Base-by-base conservation (phyloP, 1,140 invertebrate genomes). In the Euglossa dilemma region DNA sequence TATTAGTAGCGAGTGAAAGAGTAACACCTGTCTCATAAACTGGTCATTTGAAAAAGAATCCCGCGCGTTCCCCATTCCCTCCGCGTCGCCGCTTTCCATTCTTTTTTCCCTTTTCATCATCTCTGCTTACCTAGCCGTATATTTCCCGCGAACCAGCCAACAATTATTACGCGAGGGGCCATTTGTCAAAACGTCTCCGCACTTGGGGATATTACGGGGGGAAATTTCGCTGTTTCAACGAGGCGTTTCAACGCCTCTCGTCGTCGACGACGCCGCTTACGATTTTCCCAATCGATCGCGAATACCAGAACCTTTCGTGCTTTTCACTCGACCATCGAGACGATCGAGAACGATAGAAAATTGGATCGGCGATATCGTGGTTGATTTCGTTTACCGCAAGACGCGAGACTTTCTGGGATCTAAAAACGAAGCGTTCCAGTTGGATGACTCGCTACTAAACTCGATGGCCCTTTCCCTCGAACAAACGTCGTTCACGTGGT, bases 131-230 rank as follows among this genome's bases (percentile, higher is more conserved):
- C 67, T 57, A n/a, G 56, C 36, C 67, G 77, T 80, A 72, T 25
- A 80, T 72, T 72, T 72, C 23, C 67, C 57, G 47, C 23, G 52
- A 59, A 54, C 61, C 25, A 66, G 36, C 61, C 23, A 76, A 59
- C 76, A 79, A 79, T 79, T 70, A 79, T 70, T 59, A 66, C 64
- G 28, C 75, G 43, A 23, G 56, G 12, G n/a, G n/a, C 76, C 77
- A 72, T 72, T 80, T 80, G 63, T 80, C 69, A 72, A 80, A 72
- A 54, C 25, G 77, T 80, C 77, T 59, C 45, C 23, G 23, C 9
- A 11, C 18, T 36, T 25, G 25, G 14, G 56, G 28, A 50, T 77
- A 77, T 79, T 56, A 56, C 25, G 36, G n/a, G 52, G 52, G 25
- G 23, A 54, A 50, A 59, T 71, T 79, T 28, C 45, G 43, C 43